Base-by-base conservation (phyloP, 2,888 invertebrate genomes). In the Poecilus cupreus region DNA sequence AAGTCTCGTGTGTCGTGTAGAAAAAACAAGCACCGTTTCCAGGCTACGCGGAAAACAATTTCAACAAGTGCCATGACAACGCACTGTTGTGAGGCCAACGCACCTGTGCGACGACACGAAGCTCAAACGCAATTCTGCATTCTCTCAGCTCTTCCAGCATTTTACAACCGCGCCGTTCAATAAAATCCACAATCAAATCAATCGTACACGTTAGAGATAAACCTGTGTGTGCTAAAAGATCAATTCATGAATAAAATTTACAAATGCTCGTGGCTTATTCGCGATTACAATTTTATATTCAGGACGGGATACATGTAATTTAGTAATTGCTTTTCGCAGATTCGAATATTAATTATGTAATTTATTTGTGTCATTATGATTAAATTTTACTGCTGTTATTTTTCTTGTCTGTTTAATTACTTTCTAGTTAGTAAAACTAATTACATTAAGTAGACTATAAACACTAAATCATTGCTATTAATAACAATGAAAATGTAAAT, bases 11-110 rank as follows among this genome's bases (percentile, higher is more conserved):
- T 68, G 37, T 24, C 32, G 5, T 43, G 68, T 6, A 68, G 16
- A 57, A 77, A 39, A 68, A 77, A 57, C 39, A 37, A 77, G 18
- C 43, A 77, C 39, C 77, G 60, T 77, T 77, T 77, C 39, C 32
- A 60, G 43, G 39, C 32, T 39, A 77, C 60, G 72, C 80, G 80
- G 54, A 80, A 80, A 80, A 70, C 80, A 80, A 80, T 80, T 80
- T 54, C 18, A 78, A 78, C 78, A 39, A 72, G 43, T 37, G 26
- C 16, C 68, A 79, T 80, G 80, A 80, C 80, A 80, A 72, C 72
- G 72, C 37, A 72, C 26, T 78, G 43, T 37, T 80, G 64, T 22
- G 39, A 80, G 79, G 80, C 80, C 72, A 80, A 80, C 72, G 80
- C 39, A 72, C 80, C 37, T 72, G 72, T 46, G 51, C 13, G 43